Conservation (phyloP, 2,113 vertebrate genomes). For the Galemys pyrenaicus region DNA sequence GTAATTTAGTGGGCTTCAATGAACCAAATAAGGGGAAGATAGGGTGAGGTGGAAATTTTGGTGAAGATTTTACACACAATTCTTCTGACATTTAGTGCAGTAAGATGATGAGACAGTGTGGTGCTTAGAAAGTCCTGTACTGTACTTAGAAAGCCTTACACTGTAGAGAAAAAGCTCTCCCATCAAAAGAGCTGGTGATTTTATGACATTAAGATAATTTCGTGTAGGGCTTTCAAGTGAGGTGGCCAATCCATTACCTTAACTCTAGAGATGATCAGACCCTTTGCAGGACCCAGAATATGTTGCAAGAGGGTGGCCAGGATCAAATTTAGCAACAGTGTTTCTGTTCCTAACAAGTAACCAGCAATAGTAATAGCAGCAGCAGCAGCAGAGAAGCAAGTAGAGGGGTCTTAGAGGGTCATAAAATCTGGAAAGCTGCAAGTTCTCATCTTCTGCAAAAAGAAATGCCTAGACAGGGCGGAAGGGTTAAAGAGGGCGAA, state of each 20-base stretch:
- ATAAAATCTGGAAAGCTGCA: neutral
- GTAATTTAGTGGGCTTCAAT: neutral
- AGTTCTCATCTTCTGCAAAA: neutral
- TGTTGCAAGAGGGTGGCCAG: neutral
- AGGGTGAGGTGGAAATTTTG: neutral
- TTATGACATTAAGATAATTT: neutral
- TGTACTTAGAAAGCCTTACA: too few species aligned
- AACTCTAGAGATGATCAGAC: neutral
- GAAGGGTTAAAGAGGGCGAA: neutral
- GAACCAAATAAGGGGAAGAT: neutral
- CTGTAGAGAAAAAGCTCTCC: slow-evolving; percentile 13
- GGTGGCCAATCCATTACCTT: neutral
- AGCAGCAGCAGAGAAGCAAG: neutral
- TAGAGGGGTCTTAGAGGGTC: neutral
- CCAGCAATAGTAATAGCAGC: too few species aligned
- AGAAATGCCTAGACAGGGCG: neutral
- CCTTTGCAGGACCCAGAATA: neutral
- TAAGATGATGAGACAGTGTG: neutral
- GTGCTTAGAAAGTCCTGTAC: neutral
- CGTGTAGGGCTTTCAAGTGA: neutral
- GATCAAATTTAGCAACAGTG: neutral
- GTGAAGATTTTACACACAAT: neutral
- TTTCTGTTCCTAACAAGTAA: neutral
- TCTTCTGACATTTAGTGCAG: neutral
- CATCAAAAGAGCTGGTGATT: neutral